Percentiles rank a stretch among this genome's conserved stretches.
phyloP scores from a whole-genome alignment of 2,797 vertebrate species.

The Paguma larvata region DNA sequence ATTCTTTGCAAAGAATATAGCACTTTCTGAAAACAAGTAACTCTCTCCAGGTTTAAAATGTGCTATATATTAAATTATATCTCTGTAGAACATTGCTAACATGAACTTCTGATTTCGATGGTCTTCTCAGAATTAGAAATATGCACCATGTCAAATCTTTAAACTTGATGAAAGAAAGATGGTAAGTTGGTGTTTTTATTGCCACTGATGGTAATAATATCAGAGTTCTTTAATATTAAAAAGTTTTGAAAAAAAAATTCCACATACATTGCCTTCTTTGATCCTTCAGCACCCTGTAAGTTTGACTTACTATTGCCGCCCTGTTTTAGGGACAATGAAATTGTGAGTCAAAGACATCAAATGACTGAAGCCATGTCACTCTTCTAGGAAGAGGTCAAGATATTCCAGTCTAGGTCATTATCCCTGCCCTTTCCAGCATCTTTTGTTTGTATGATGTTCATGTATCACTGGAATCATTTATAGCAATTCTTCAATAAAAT shows the following conservation, averaged over 20 bases:
- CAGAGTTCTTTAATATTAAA: not conserved
- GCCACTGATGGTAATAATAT: not conserved
- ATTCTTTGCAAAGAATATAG: not conserved
- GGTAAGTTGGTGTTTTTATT: not conserved
- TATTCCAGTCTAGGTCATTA: not conserved
- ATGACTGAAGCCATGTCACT: not conserved
- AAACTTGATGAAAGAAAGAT: not conserved
- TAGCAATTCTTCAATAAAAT: not conserved
- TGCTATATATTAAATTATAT: not conserved
- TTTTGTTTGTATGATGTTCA: not conserved
- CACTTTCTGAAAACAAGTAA: slow-evolving; percentile 37
- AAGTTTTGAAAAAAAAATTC: not conserved
- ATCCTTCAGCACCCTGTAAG: not conserved
- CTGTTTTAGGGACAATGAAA: not conserved
- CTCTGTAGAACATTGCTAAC: not conserved
- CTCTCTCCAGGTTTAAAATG: not conserved
- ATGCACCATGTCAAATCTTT: not conserved
- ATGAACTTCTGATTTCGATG: not conserved
- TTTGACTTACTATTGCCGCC: not conserved
- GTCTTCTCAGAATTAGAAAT: slow-evolving; percentile 29
- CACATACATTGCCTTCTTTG: not conserved
- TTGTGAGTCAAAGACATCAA: not conserved
- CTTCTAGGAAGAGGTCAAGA: not conserved
- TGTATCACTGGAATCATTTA: not conserved
- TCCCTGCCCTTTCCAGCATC: not conserved